A percentile compares a stretch with the other conserved stretches of the same genome.
These are phyloP conservation scores for Leptarthrus brevirostris DNA, from an alignment of 2,888 invertebrate genomes.

Conservation along the genomic window DNA sequence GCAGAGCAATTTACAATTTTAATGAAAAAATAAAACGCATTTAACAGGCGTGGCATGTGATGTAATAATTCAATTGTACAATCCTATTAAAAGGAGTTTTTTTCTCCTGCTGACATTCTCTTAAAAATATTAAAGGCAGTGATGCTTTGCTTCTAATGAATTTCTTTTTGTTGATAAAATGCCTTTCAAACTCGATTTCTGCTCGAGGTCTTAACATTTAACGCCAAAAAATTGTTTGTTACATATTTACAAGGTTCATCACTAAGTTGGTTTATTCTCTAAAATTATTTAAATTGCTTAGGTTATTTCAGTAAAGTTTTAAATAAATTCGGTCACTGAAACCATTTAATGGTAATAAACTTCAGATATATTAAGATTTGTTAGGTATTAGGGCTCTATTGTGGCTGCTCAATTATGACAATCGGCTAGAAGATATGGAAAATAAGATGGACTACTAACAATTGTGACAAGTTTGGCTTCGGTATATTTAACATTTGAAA, in stretches of 20 bases:
- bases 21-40: not conserved
- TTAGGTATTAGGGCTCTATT: not conserved
- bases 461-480: too few relatives aligned
- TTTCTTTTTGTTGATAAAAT: constrained; percentile 1
- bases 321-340: constrained; percentile 43
- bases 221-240: not conserved
- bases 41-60: not conserved
- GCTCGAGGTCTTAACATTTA: not conserved
- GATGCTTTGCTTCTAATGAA: constrained; percentile 30
- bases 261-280: constrained; percentile 2
- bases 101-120: not conserved
- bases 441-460: too few relatives aligned
- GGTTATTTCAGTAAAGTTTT: not conserved
- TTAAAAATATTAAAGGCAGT: constrained; percentile 37
- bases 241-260: constrained; percentile 28
- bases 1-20: not conserved
- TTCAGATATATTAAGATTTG: not conserved
- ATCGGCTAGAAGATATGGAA: too few relatives aligned
- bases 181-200: constrained; percentile 15
- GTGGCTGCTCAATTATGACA: too few relatives aligned
- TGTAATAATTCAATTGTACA: not conserved
- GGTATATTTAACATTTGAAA: too few relatives aligned
- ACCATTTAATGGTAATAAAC: constrained; percentile 2
- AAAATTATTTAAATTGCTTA: constrained; percentile 29
- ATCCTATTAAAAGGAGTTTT: not conserved